Evolutionary conservation across 2,797 vertebrate species (phyloP).

Genomic region (Okamejei kenojei): DNA sequence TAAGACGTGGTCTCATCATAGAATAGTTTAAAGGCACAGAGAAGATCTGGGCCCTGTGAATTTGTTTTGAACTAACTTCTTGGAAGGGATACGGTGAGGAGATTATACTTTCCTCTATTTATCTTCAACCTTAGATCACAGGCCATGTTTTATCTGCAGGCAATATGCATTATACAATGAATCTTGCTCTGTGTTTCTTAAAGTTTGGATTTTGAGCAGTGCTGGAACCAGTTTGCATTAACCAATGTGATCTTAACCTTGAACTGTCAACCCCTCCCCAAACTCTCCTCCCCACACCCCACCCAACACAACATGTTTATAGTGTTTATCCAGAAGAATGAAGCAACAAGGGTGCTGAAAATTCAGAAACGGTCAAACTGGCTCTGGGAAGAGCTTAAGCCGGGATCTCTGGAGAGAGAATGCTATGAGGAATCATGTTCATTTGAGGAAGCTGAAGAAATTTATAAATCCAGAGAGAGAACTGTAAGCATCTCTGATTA

Average conservation of each 20-base stretch:
- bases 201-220: neutral
- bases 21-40: neutral
- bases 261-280: too few species aligned
- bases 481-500: constrained; percentile 16
- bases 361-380: constrained; percentile 29
- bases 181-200: neutral
- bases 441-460: constrained; percentile 39
- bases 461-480: constrained; percentile 16
- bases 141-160: neutral
- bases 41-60: neutral
- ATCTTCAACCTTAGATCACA: neutral
- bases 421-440: constrained; percentile 40
- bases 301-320: neutral
- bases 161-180: neutral
- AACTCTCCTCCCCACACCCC: neutral
- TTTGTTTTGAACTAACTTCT: neutral
- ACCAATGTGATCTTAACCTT: neutral
- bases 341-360: constrained; percentile 36
- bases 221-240: neutral
- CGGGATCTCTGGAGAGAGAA: constrained; percentile 38
- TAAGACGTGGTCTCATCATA: neutral
- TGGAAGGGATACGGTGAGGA: neutral
- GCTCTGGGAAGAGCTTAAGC: constrained; percentile 34
- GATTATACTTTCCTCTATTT: too few species aligned
- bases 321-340: constrained; percentile 28